Conservation (phyloP, 2,888 invertebrate genomes). For the Standfussiana lucernea region DNA sequence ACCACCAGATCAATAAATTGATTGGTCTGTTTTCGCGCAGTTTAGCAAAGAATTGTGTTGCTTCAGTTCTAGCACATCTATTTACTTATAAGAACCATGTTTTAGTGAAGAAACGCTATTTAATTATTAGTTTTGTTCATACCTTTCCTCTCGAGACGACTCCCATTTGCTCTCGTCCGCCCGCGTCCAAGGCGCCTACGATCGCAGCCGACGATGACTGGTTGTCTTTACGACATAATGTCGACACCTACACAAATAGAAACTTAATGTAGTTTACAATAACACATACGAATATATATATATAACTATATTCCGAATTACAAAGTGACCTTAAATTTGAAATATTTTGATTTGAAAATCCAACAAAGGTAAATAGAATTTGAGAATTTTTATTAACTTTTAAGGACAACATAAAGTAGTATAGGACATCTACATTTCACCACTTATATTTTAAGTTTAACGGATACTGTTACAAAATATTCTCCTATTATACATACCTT, state of each 20-base stretch:
- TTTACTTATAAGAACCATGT: background rate
- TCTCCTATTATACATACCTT: slow-evolving; percentile 89
- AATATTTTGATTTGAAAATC: background rate
- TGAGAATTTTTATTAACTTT: background rate
- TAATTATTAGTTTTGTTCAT: slow-evolving; percentile 11
- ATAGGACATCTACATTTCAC: background rate
- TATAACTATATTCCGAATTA: background rate
- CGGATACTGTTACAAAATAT: background rate
- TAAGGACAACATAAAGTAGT: background rate
- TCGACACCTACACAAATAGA: slow-evolving; percentile 79
- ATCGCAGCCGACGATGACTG: slow-evolving; percentile 83
- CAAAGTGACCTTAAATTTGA: background rate
- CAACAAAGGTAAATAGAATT: background rate
- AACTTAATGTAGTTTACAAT: background rate
- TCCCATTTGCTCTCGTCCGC: slow-evolving; percentile 85
- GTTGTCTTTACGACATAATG: slow-evolving; percentile 85
- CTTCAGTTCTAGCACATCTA: background rate
- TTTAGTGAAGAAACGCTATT: background rate
- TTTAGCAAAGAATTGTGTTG: background rate
- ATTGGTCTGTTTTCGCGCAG: background rate
- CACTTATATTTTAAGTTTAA: background rate
- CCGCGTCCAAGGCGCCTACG: slow-evolving; percentile 89
- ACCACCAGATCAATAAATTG: background rate
- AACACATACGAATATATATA: no score
- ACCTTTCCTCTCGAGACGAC: slow-evolving; percentile 84